Base-by-base conservation (phyloP, 2,888 invertebrate genomes). In the Lobophora halterata region DNA sequence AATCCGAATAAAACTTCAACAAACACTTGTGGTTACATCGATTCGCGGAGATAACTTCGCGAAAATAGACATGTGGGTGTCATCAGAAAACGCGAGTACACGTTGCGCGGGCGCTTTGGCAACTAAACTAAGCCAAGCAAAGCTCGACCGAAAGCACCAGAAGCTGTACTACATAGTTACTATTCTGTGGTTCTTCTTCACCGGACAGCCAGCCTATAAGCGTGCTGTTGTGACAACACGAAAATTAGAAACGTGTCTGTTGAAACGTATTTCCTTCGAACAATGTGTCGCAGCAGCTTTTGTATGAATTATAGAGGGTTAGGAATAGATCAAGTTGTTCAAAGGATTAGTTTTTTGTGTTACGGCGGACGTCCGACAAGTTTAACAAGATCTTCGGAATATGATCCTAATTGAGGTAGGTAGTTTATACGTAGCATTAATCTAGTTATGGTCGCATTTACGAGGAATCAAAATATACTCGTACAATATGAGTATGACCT, bases 41-140 rank as follows among this genome's bases (percentile, higher is more conserved):
- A 30, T 12, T 31, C 18, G 36, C 26, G 26, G 28, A 6, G 11
- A 12, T 33, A 46, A 42, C 37, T 40, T 34, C 21, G 47, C 47
- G 42, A 47, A 51, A 46, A 44, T 31, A 29, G 40, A 47, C 27
- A 21, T 65, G 57, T 54, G 27, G 49, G 47, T 47, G 46, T 54
- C 54, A 52, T 41, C 33, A 23, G 21, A 28, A 35, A 29, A 37
- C 35, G 69, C 81, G 80, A 75, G 81, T 70, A 64, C 49, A 52
- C 66, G 60, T 65, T 75, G 81, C 85, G 82, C 85, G 73, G 63
- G 83, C 83, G 83, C 72, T 69, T 60, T 64, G 61, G 61, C 69
- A 67, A 85, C 85, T 82, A 79, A 81, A 53, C 52, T 46, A 50
- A 53, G 63, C 60, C 58, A 49, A 45, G 41, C 52, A 37, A 33